These are phyloP conservation scores for Drosophila incognita DNA, from an alignment of 2,888 invertebrate species.

Conservation along the genomic window DNA sequence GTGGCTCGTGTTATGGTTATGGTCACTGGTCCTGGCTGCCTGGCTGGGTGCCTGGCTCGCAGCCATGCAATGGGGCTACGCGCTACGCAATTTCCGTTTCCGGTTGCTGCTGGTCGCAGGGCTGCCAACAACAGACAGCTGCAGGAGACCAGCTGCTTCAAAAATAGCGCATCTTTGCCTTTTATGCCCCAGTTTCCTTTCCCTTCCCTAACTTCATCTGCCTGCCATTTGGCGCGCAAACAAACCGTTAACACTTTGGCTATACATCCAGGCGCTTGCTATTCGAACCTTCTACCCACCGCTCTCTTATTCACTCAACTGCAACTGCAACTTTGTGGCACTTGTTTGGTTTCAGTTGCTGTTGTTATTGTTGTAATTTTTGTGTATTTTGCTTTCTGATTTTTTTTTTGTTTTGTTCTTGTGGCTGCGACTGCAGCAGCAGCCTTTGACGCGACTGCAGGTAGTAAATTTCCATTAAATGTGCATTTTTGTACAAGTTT, in stretches of 20 bases:
- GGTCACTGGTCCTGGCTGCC: constrained; percentile 29
- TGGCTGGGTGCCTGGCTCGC: constrained; percentile 36
- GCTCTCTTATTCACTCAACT: constrained; percentile 38
- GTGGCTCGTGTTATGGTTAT: constrained; percentile 59
- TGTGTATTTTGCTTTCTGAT: constrained; percentile 2
- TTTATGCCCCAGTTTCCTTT: not conserved
- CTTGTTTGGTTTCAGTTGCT: constrained; percentile 55
- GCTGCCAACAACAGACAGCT: constrained; percentile 50
- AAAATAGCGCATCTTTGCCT: constrained; percentile 44
- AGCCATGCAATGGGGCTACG: constrained; percentile 55
- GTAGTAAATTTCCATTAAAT: constrained; percentile 84
- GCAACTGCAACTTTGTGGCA: constrained; percentile 75
- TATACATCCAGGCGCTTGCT: constrained; percentile 28
- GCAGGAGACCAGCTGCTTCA: constrained; percentile 44
- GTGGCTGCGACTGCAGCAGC: constrained; percentile 19
- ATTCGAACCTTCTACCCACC: not conserved
- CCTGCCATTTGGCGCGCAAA: constrained; percentile 71
- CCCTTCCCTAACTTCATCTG: not conserved
- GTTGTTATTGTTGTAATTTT: constrained; percentile 20
- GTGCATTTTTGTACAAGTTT: constrained; percentile 83
- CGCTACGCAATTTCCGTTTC: constrained; percentile 80
- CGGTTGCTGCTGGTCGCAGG: constrained; percentile 66
- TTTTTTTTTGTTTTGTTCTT: constrained; percentile 19
- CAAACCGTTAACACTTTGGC: constrained; percentile 79
- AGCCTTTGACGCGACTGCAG: constrained; percentile 71